A percentile compares a stretch with the other conserved stretches of the same genome.
phyloP scores from a whole-genome alignment of 2,797 vertebrate genomes.

The Myripristis jacobus region DNA sequence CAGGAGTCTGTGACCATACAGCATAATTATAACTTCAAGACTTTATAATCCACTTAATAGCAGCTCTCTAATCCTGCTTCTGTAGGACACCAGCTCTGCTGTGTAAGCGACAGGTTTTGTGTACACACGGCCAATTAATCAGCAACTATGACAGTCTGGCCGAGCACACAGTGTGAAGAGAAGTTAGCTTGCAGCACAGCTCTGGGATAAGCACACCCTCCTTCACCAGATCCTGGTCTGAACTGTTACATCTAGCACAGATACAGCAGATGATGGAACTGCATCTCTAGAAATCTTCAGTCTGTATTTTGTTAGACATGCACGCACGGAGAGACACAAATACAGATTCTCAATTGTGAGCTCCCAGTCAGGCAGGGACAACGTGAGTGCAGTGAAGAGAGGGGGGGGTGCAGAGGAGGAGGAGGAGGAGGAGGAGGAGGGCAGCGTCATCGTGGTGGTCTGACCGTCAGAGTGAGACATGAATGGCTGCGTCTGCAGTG shows the following conservation, averaged over 20 bases:
- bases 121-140: conserved; percentile 35
- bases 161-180: conserved; percentile 6
- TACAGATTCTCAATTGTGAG: conserved; percentile 47
- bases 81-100: conserved; percentile 19
- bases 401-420: conserved; percentile 36
- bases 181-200: conserved; percentile 32
- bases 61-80: conserved; percentile 14
- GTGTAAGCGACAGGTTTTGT: conserved; percentile 30
- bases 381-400: conserved; percentile 46
- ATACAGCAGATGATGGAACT: conserved; percentile 9
- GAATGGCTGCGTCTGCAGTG: conserved; percentile 74
- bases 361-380: conserved; percentile 41
- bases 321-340: background rate
- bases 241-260: conserved; percentile 25
- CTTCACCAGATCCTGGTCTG: conserved; percentile 17
- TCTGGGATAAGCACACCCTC: conserved; percentile 42
- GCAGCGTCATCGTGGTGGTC: conserved; percentile 78
- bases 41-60: conserved; percentile 11
- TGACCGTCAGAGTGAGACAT: conserved; percentile 74
- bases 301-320: conserved; percentile 12
- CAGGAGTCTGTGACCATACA: background rate
- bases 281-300: conserved; percentile 15
- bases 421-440: conserved; percentile 53
- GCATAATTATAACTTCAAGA: conserved; percentile 1
- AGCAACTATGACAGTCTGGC: conserved; percentile 37